These are phyloP conservation scores for Phania funesta DNA, from an alignment of 2,888 invertebrate species.

Conservation along the genomic window DNA sequence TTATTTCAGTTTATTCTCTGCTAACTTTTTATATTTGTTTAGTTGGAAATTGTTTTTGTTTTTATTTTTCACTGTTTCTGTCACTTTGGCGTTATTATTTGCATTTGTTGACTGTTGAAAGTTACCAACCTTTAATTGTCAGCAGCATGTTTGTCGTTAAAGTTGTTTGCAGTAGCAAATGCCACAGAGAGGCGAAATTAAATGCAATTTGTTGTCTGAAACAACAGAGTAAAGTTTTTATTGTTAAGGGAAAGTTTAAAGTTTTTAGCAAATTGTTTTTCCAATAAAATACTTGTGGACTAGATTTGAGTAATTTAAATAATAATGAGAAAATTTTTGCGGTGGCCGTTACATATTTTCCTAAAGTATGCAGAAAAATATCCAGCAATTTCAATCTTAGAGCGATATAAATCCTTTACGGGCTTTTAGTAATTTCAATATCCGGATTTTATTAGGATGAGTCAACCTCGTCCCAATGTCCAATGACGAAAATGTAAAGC, in stretches of 20 bases:
- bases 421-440: too few relatives aligned
- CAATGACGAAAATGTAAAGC: too few relatives aligned
- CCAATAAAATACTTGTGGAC: background rate
- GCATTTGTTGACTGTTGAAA: constrained; percentile 49
- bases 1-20: constrained; percentile 51
- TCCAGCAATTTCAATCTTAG: too few relatives aligned
- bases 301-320: constrained; percentile 3
- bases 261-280: background rate
- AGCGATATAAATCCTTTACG: too few relatives aligned
- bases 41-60: constrained; percentile 16
- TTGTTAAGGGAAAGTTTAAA: background rate
- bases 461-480: too few relatives aligned
- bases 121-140: constrained; percentile 61
- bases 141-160: constrained; percentile 21
- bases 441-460: too few relatives aligned
- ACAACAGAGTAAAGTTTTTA: too few relatives aligned
- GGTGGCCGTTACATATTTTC: too few relatives aligned
- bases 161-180: background rate
- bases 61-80: constrained; percentile 46
- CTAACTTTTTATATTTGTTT: constrained; percentile 42
- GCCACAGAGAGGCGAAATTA: constrained; percentile 19
- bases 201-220: constrained; percentile 18
- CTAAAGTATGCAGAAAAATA: background rate
- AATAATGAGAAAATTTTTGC: background rate
- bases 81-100: constrained; percentile 53